A percentile compares a stretch with the other conserved stretches of the same genome.
phyloP scores from a whole-genome alignment of 2,797 vertebrate genomes.

The Phoeniculus purpureus region DNA sequence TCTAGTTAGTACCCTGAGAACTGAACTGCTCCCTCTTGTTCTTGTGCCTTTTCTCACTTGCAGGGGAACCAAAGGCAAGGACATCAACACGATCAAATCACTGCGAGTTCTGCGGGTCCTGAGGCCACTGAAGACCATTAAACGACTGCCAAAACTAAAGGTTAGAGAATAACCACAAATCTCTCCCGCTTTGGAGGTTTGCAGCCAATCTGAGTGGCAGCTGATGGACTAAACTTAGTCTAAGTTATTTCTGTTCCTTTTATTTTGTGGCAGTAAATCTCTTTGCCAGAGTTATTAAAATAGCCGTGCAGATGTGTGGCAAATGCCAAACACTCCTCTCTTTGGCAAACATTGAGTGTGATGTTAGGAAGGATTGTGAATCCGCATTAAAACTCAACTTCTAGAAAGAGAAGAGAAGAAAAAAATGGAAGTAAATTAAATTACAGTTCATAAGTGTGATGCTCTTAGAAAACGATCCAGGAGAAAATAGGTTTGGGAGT shows the following conservation, averaged over 20 bases:
- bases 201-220: background rate
- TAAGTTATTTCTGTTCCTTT: background rate
- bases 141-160: conserved; percentile 95
- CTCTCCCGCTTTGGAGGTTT: background rate
- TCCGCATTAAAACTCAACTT: background rate
- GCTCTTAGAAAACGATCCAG: background rate
- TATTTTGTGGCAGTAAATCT: background rate
- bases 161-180: conserved; percentile 66
- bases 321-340: background rate
- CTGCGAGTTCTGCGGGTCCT: conserved; percentile 92
- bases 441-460: background rate
- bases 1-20: background rate
- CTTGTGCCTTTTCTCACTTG: conserved; percentile 67
- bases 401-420: background rate
- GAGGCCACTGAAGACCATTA: conserved; percentile 96
- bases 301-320: conserved; percentile 10
- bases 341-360: background rate
- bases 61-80: conserved; percentile 97
- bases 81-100: conserved; percentile 98
- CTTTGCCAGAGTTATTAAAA: background rate
- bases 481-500: background rate
- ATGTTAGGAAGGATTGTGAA: background rate
- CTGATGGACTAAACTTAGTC: background rate
- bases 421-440: background rate
- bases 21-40: conserved; percentile 37